Evolutionary conservation across 2,888 invertebrate species (phyloP).

Genomic region (Pandemis corylana): DNA sequence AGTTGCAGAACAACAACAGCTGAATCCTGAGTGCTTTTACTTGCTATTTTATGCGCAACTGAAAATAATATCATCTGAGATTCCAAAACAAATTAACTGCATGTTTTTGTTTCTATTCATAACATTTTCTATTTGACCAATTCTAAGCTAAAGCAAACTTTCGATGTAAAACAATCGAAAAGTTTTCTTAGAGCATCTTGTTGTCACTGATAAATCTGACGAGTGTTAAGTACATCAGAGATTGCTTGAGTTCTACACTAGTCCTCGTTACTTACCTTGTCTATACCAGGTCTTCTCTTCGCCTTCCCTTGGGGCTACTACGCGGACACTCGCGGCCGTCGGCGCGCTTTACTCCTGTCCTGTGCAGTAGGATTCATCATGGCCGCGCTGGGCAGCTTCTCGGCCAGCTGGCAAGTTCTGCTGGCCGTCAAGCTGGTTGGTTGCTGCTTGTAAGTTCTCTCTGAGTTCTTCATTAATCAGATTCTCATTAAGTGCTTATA

Average conservation of each 20-base stretch:
- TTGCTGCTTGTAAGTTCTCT: slow-evolving; percentile 82
- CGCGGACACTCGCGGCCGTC: slow-evolving; percentile 89
- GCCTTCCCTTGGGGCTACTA: slow-evolving; percentile 88
- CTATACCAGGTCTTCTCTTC: slow-evolving; percentile 58
- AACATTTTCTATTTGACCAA: no score
- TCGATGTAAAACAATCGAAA: no score
- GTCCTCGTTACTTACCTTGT: slow-evolving; percentile 15
- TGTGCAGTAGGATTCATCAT: slow-evolving; percentile 77
- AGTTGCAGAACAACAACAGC: not conserved
- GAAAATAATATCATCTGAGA: no score
- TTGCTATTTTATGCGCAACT: not conserved
- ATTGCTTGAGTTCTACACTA: not conserved
- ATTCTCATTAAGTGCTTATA: no score
- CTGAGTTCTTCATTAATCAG: slow-evolving; percentile 81
- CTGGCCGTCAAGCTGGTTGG: slow-evolving; percentile 86
- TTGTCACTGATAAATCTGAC: no score
- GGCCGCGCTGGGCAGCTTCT: slow-evolving; percentile 81
- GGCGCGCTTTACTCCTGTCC: slow-evolving; percentile 76
- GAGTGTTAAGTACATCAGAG: not conserved
- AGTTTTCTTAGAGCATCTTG: no score
- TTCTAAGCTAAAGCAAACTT: no score
- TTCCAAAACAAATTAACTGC: no score
- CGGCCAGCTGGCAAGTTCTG: slow-evolving; percentile 83
- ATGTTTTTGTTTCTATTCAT: no score
- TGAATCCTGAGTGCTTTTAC: not conserved